Evolutionary conservation across 2,797 vertebrate genomes (phyloP).

Genomic region (Pogonophryne albipinna): DNA sequence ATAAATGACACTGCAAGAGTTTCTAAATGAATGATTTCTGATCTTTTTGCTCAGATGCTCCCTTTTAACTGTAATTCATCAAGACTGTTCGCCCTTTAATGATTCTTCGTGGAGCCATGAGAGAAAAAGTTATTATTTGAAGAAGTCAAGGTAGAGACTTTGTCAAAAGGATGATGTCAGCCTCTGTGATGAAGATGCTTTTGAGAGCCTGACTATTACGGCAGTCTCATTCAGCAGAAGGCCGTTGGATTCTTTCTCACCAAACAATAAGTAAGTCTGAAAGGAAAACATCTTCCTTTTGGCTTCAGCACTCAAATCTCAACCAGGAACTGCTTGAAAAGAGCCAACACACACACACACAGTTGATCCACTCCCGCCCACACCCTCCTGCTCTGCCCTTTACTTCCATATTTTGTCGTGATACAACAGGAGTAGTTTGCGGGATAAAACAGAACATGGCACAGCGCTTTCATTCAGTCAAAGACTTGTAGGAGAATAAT

Average conservation of each 20-base stretch:
- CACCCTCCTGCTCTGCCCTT: slow-evolving; percentile 48
- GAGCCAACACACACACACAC: slow-evolving; percentile 16
- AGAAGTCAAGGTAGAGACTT: slow-evolving; percentile 7
- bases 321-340: slow-evolving; percentile 30
- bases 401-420: slow-evolving; percentile 10
- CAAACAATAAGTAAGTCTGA: slow-evolving; percentile 5
- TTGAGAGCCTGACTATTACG: slow-evolving; percentile 33
- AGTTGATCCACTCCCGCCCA: slow-evolving; percentile 21
- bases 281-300: slow-evolving; percentile 20
- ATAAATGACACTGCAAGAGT: too few species aligned
- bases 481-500: slow-evolving; percentile 51
- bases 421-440: slow-evolving; percentile 23
- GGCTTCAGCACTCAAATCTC: slow-evolving; percentile 40
- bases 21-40: too few species aligned
- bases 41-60: too few species aligned
- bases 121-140: neutral
- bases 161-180: neutral
- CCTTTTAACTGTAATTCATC: too few species aligned
- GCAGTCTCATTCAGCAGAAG: slow-evolving; percentile 36
- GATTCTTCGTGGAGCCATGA: too few species aligned
- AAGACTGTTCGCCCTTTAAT: too few species aligned
- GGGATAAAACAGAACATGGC: slow-evolving; percentile 28
- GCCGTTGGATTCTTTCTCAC: slow-evolving; percentile 31
- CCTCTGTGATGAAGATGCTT: slow-evolving; percentile 35
- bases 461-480: slow-evolving; percentile 61